Percentiles rank a stretch among this genome's conserved stretches.
Conservation (phyloP, 2,888 invertebrate genomes). For the Melipona bicolor region DNA sequence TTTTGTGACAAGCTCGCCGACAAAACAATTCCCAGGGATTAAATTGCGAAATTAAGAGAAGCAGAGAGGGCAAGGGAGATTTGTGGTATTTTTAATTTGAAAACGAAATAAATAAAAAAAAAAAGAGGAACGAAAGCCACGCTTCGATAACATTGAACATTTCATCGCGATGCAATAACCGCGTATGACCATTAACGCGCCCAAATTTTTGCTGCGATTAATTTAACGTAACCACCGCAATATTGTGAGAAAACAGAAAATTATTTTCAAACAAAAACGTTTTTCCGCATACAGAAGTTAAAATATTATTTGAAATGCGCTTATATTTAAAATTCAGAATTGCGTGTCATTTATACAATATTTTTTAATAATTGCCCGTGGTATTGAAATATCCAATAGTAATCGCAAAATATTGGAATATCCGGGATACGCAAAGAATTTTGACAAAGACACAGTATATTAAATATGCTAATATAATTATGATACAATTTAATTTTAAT, state of each 20-base stretch:
- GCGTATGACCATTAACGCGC: not conserved
- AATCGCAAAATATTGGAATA: too few relatives aligned
- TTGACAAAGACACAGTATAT: too few relatives aligned
- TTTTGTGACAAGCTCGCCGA: slow-evolving; percentile 19
- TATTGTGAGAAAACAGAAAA: not conserved
- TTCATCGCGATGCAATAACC: not conserved
- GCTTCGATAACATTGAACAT: not conserved
- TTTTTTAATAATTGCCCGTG: too few relatives aligned
- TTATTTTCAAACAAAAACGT: not conserved
- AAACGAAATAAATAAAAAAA: too few relatives aligned
- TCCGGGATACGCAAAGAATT: too few relatives aligned
- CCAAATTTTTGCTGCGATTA: not conserved
- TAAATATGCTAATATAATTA: too few relatives aligned
- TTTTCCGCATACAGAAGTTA: not conserved
- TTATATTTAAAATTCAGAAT: too few relatives aligned
- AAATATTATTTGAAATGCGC: not conserved
- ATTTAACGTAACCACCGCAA: not conserved
- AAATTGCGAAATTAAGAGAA: slow-evolving; percentile 42
- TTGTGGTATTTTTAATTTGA: slow-evolving; percentile 21
- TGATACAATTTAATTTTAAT: too few relatives aligned
- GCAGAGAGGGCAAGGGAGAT: not conserved
- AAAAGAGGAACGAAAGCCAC: not conserved
- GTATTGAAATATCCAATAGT: too few relatives aligned
- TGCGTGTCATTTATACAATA: not conserved
- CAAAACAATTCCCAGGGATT: slow-evolving; percentile 30